Percentiles rank a stretch among this genome's conserved stretches.
Evolutionary conservation across 2,888 invertebrate genomes (phyloP).

Genomic region (Eupithecia dodoneata): DNA sequence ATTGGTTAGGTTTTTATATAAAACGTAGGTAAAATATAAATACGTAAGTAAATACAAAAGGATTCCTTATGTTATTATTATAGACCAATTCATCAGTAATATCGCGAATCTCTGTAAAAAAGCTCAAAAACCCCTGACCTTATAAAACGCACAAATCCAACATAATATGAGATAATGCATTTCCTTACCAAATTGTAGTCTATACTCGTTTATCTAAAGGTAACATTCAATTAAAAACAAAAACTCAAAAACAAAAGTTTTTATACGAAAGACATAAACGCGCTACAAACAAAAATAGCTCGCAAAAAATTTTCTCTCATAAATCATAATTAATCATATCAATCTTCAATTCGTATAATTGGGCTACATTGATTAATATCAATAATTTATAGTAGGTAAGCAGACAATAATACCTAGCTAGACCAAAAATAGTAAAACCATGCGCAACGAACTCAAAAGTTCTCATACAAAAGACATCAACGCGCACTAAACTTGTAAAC

Average conservation of each 20-base stretch:
- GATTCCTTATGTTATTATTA: not conserved
- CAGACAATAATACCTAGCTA: not conserved
- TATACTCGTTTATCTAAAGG: no score
- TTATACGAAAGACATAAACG: not conserved
- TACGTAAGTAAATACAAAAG: not conserved
- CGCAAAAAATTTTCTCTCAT: no score
- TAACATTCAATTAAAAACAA: not conserved
- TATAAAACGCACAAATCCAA: not conserved
- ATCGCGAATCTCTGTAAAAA: not conserved
- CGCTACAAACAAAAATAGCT: not conserved
- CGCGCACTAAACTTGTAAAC: conserved; percentile 12
- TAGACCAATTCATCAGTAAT: not conserved
- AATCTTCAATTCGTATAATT: not conserved
- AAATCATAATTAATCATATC: no score
- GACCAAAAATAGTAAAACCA: not conserved
- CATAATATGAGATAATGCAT: not conserved
- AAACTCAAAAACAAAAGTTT: not conserved
- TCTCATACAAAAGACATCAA: conserved; percentile 35
- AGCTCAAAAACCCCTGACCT: not conserved
- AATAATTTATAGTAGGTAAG: not conserved
- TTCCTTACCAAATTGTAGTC: not conserved
- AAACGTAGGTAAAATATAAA: not conserved
- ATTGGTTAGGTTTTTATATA: not conserved
- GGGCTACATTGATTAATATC: not conserved
- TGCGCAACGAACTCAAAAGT: not conserved